phyloP scores from a whole-genome alignment of 2,888 invertebrate species.

The Drosophila mimica region DNA sequence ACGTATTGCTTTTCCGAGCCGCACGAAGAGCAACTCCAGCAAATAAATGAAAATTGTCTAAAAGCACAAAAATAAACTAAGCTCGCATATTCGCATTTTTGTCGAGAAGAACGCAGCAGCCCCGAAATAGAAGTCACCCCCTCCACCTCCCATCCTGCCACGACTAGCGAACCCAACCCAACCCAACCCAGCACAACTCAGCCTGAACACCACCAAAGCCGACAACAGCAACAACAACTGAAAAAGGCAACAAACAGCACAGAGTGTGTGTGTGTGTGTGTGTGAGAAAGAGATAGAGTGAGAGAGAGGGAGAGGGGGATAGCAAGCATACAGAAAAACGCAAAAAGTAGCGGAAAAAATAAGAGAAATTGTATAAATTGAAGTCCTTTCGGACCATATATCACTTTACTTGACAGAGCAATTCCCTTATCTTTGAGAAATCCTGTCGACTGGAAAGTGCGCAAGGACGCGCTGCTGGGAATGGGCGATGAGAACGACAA shows the following conservation, averaged over 20 bases:
- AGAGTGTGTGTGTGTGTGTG: neutral
- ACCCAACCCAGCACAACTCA: conserved; percentile 41
- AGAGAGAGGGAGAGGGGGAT: neutral
- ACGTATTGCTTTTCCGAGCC: conserved; percentile 72
- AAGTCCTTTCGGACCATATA: conserved; percentile 88
- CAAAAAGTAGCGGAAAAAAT: conserved; percentile 82
- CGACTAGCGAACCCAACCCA: conserved; percentile 32
- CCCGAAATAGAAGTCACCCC: conserved; percentile 39
- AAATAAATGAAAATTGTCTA: conserved; percentile 82
- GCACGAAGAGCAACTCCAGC: conserved; percentile 39
- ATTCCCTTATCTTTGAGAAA: conserved; percentile 87
- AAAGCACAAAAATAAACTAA: conserved; percentile 80
- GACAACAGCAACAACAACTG: conserved; percentile 43
- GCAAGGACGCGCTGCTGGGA: conserved; percentile 70
- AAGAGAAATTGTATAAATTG: conserved; percentile 84
- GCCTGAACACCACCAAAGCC: conserved; percentile 50
- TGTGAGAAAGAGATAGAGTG: neutral
- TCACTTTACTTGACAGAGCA: conserved; percentile 89
- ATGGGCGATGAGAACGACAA: conserved; percentile 47
- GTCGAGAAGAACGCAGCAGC: conserved; percentile 71
- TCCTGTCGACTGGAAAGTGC: conserved; percentile 84
- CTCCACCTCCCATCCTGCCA: conserved; percentile 1
- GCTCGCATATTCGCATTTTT: conserved; percentile 83
- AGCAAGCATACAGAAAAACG: conserved; percentile 73
- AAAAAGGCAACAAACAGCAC: conserved; percentile 70